These are phyloP conservation scores for Pterophyllum scalare DNA, from an alignment of 2,113 vertebrate genomes.

Conservation along the genomic window DNA sequence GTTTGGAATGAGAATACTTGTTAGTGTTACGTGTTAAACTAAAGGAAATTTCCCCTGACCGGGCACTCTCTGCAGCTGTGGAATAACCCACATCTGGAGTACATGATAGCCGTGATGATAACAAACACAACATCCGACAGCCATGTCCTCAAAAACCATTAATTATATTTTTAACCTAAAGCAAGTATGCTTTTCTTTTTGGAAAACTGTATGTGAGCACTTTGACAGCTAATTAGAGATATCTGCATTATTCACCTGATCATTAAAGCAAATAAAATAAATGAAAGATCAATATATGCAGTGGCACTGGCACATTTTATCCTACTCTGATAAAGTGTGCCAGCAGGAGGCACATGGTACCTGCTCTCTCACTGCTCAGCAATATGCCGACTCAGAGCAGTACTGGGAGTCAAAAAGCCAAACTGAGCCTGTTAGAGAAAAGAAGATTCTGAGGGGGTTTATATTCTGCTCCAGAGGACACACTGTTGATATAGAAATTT, in stretches of 20 bases:
- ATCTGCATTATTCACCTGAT: neutral
- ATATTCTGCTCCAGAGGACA: neutral
- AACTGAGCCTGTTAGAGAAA: neutral
- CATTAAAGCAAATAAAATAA: neutral
- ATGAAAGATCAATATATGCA: neutral
- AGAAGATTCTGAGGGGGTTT: neutral
- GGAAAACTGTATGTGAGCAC: neutral
- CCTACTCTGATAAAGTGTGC: constrained; percentile 11
- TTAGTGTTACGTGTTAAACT: no score
- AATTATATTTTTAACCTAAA: neutral
- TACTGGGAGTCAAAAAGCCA: neutral
- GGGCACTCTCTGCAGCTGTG: no score
- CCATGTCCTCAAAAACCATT: no score
- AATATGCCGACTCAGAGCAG: neutral
- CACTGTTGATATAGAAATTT: constrained; percentile 17
- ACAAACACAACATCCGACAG: no score
- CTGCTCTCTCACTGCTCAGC: neutral
- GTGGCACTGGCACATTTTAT: neutral
- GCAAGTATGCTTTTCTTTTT: neutral
- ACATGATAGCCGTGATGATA: no score
- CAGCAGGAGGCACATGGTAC: neutral
- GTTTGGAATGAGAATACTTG: no score
- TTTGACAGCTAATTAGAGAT: neutral
- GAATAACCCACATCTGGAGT: no score
- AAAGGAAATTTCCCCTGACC: no score